Evolutionary conservation across 2,888 invertebrate genomes (phyloP), one percentile per base, ranked within the genome.

Genomic region (Blastobasis lacticolella): DNA sequence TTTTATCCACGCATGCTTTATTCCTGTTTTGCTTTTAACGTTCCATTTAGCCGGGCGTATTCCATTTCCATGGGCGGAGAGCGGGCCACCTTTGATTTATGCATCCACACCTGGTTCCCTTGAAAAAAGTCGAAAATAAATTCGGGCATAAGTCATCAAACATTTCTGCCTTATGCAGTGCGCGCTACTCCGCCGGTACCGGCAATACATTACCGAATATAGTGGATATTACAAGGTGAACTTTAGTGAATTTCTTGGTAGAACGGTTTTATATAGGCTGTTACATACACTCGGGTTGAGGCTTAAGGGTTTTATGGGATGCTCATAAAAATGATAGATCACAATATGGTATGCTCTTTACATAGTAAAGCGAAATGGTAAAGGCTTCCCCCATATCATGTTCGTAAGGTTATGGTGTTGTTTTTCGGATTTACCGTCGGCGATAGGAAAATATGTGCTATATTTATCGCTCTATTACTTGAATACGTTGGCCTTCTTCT

Each of bases 281-380:
- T 83, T 82, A 81, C 77, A 78, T 76, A 80, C 84, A 84, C 82
- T 81, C 75, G 83, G 80, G 75, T 81, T 78, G 73, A 66, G 68
- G 79, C 79, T 81, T 75, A 75, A 64, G 64, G 73, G 75, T 72
- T 81, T 80, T 84, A 84, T 81, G 81, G 80, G 68, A 49, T 65
- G 72, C 73, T 78, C 82, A 81, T 85, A 85, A 85, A 85, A 82
- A 79, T 85, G 83, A 85, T 83, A 81, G 78, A 85, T 85, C 77
- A 78, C 79, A 68, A 56, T 66, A 64, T 63, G 59, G 59, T 64
- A 60, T 66, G 68, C 66, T 72, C 69, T 66, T 67, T 67, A 69
- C 67, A 71, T 62, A 62, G 64, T 64, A 62, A 60, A 57, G 56
- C 52, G 53, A 48, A 49, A 38, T 49, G 48, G 46, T 48, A n/a